Percentiles rank a stretch among this genome's conserved stretches.
These are phyloP conservation scores for Chouioia cunea DNA, from an alignment of 2,888 invertebrate genomes.

Conservation along the genomic window DNA sequence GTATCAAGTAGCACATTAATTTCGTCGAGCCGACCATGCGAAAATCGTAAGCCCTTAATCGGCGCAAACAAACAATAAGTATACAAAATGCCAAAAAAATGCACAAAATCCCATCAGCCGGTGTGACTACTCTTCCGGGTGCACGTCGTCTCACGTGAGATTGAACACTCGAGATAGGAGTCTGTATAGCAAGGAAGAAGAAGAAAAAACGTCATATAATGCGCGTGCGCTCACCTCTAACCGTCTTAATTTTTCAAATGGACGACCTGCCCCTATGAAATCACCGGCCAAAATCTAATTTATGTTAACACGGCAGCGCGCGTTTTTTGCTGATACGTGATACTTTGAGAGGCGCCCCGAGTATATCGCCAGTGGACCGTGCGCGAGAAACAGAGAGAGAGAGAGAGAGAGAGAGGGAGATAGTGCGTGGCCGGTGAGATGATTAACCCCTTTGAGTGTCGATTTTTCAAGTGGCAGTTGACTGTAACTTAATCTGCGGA, in stretches of 20 bases:
- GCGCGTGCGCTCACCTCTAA: not conserved
- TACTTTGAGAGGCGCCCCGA: conserved; percentile 36
- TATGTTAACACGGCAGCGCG: conserved; percentile 43
- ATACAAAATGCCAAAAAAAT: conserved; percentile 20
- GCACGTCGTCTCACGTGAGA: conserved; percentile 32
- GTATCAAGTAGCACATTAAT: not conserved
- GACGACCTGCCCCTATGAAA: conserved; percentile 6
- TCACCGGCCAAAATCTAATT: conserved; percentile 41
- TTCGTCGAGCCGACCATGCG: conserved; percentile 7
- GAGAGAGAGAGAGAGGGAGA: too few relatives aligned
- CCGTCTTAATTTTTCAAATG: conserved; percentile 38
- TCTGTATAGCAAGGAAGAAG: not conserved
- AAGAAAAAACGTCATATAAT: conserved; percentile 20
- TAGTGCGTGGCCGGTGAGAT: conserved; percentile 21
- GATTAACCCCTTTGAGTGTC: conserved; percentile 18
- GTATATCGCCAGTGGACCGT: conserved; percentile 29
- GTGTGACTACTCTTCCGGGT: conserved; percentile 29
- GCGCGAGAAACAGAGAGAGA: too few relatives aligned
- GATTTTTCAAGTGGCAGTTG: conserved; percentile 28
- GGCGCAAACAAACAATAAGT: not conserved
- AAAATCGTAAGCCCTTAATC: conserved; percentile 37
- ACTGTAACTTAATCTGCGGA: conserved; percentile 35
- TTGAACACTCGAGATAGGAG: conserved; percentile 10
- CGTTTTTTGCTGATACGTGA: conserved; percentile 43
- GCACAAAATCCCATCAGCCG: conserved; percentile 15